Base-by-base conservation (phyloP, 2,113 vertebrate genomes). In the Dipodomys merriami region DNA sequence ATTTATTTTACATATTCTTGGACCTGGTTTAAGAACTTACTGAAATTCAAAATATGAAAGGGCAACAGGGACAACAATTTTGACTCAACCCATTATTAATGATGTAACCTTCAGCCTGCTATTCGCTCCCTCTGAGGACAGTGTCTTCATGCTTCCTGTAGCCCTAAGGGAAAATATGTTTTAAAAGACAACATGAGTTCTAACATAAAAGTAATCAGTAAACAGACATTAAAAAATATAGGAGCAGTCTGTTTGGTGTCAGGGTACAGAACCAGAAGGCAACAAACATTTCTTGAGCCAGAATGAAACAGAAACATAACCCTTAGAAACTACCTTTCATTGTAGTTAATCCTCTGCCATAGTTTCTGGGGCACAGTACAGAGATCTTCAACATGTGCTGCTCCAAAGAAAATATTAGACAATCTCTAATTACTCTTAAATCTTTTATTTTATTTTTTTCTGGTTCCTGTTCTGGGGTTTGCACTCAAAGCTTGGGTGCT, bases 1-100 rank as follows among this genome's bases (percentile, higher is more conserved):
- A 82, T 85, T 87, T 90, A 67, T 64, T 73, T 69, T 57, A 60
- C 62, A 44, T 93, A 29, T 92, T 44, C 77, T 74, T 95, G 57
- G 33, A 82, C 83, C 39, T 62, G 35, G 62, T n/a, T 2, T 83
- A 77, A 94, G 89, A 83, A 79, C 35, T 46, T 80, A 78, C 29
- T 93, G 77, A 73, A 67, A 92, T 64, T 89, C n/a, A 87, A 39
- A 91, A 33, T 39, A 83, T 19, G 64, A 84, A 60, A 77, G 65
- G 65, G 19, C 62, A 67, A 62, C 33, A 33, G 57, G 22, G 29
- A 57, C 78, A 80, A 25, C 30, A 39, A 2, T 93, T 86, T 92
- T 80, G 76, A 93, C 76, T 86, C 44, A 19, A 68, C 20, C 76
- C 69, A 7, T 71, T 90, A 74, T 93, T 94, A 74, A 25, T 29